phyloP scores from a whole-genome alignment of 2,888 invertebrate genomes.

The Eubasilissa splendida region DNA sequence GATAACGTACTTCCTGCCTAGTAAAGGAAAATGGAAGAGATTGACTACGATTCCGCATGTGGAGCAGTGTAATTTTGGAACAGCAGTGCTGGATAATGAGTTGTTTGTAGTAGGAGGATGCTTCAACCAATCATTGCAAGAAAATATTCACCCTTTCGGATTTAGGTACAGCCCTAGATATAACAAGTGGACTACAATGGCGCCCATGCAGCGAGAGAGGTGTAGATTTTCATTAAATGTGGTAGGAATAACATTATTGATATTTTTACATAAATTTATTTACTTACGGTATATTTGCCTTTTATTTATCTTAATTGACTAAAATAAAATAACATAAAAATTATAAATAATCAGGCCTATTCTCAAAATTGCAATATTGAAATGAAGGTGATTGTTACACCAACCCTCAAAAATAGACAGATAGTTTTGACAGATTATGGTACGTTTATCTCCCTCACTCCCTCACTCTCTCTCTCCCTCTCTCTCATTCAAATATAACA shows the following conservation, averaged over 20 bases:
- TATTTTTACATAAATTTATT: not conserved
- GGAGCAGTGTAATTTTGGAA: conserved; percentile 82
- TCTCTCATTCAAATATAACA: no score
- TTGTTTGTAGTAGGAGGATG: conserved; percentile 82
- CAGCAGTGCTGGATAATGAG: conserved; percentile 78
- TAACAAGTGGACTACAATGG: conserved; percentile 79
- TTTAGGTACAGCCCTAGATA: conserved; percentile 77
- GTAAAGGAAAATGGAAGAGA: conserved; percentile 75
- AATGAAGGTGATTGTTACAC: no score
- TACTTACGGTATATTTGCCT: not conserved
- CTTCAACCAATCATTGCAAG: conserved; percentile 78
- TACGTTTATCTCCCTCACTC: no score
- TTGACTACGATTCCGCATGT: conserved; percentile 81
- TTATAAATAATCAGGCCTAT: no score
- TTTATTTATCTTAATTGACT: no score
- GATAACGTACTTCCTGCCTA: conserved; percentile 77
- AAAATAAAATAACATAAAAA: no score
- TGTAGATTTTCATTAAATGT: conserved; percentile 79
- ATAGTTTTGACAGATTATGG: no score
- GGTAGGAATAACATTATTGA: conserved; percentile 60
- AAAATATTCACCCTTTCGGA: conserved; percentile 82
- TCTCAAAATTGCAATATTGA: no score
- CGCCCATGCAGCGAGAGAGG: conserved; percentile 77
- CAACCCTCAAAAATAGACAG: no score
- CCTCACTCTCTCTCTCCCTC: no score